Evolutionary conservation across 2,888 invertebrate species (phyloP).

Genomic region (Sialis lutaria): DNA sequence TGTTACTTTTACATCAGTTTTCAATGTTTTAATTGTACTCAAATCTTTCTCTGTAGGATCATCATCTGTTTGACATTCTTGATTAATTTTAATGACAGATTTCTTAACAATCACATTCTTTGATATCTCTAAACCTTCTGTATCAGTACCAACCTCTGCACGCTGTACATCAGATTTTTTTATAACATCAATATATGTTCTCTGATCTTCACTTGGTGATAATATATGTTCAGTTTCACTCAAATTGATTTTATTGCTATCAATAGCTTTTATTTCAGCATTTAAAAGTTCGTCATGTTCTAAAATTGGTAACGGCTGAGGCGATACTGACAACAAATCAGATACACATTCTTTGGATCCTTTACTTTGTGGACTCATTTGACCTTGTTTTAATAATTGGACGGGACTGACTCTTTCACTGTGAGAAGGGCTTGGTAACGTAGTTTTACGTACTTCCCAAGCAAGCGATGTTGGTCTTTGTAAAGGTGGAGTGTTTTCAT

Average conservation of each 20-base stretch:
- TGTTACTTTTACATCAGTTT: slow-evolving; percentile 19
- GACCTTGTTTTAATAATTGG: slow-evolving; percentile 28
- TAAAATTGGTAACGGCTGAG: slow-evolving; percentile 2
- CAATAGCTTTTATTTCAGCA: neutral
- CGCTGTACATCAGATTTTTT: slow-evolving; percentile 22
- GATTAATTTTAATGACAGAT: slow-evolving; percentile 18
- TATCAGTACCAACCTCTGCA: slow-evolving; percentile 24
- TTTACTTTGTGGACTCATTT: slow-evolving; percentile 10
- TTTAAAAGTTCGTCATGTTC: slow-evolving; percentile 1
- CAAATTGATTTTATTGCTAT: neutral
- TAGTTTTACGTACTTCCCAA: slow-evolving; percentile 91
- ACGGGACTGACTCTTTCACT: slow-evolving; percentile 25
- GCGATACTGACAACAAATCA: neutral
- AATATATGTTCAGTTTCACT: slow-evolving; percentile 11
- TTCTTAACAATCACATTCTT: slow-evolving; percentile 16
- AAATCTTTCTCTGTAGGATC: slow-evolving; percentile 16
- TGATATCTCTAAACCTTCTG: slow-evolving; percentile 22
- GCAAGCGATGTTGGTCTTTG: slow-evolving; percentile 78
- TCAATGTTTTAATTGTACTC: slow-evolving; percentile 9
- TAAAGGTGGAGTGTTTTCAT: slow-evolving; percentile 72
- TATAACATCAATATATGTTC: slow-evolving; percentile 22
- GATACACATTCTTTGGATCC: neutral
- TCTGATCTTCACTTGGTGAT: slow-evolving; percentile 27
- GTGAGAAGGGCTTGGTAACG: slow-evolving; percentile 8
- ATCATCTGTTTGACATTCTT: slow-evolving; percentile 13